These are phyloP conservation scores for Trachurus trachurus DNA, from an alignment of 2,797 vertebrate genomes.

Conservation along the genomic window DNA sequence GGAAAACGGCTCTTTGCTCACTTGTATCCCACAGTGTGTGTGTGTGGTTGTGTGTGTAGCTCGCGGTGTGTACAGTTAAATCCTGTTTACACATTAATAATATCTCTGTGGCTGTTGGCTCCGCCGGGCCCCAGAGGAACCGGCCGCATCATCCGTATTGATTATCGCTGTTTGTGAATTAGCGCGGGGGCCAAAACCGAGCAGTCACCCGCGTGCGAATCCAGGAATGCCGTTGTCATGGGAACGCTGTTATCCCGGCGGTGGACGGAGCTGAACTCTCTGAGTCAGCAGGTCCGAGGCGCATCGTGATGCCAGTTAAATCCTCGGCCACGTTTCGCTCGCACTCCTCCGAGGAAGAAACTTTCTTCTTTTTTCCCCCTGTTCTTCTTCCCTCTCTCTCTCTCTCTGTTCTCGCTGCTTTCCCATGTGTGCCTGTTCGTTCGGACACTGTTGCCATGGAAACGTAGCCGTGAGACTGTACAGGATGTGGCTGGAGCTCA, in stretches of 20 bases:
- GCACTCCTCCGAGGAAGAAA: conserved; percentile 40
- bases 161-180: conserved; percentile 65
- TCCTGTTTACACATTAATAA: conserved; percentile 3
- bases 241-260: conserved; percentile 33
- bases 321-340: conserved; percentile 42
- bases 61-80: not conserved
- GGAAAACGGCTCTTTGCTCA: not conserved
- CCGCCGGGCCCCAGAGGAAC: conserved; percentile 4
- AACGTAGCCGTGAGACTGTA: conserved; percentile 62
- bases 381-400: too few species aligned
- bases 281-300: conserved; percentile 43
- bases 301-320: conserved; percentile 41
- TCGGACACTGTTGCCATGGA: conserved; percentile 71
- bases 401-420: conserved; percentile 29
- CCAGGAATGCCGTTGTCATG: conserved; percentile 68
- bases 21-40: not conserved
- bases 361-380: conserved; percentile 1
- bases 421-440: conserved; percentile 51
- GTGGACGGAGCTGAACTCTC: conserved; percentile 9
- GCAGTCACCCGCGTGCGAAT: conserved; percentile 38
- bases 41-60: not conserved
- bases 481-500: conserved; percentile 63
- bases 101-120: conserved; percentile 10
- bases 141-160: conserved; percentile 56
- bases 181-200: conserved; percentile 31